Evolutionary conservation across 2,888 invertebrate genomes (phyloP).

Genomic region (Tyria jacobaeae): DNA sequence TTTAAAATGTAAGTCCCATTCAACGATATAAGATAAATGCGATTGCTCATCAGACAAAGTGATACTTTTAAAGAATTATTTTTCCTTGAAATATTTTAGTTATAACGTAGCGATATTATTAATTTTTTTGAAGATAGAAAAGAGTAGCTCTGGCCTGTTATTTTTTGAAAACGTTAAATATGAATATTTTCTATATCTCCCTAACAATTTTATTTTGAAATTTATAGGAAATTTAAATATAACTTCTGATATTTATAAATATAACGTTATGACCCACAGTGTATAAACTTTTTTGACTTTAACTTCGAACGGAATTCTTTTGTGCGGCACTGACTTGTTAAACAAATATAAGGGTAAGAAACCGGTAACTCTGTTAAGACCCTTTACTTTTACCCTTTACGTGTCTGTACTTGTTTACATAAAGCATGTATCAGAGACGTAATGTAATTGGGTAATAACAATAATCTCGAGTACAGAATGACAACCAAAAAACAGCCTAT

Average conservation of each 20-base stretch:
- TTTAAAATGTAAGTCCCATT: conserved; percentile 23
- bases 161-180: too few relatives aligned
- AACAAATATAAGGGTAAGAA: not conserved
- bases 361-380: not conserved
- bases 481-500: too few relatives aligned
- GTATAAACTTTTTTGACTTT: not conserved
- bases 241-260: not conserved
- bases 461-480: too few relatives aligned
- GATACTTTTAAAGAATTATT: conserved; percentile 44
- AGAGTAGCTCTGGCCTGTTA: too few relatives aligned
- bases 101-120: too few relatives aligned
- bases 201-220: not conserved
- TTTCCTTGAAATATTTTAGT: too few relatives aligned
- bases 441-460: not conserved
- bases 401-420: too few relatives aligned
- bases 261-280: not conserved
- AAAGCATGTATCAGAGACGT: not conserved
- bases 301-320: not conserved
- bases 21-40: conserved; percentile 34
- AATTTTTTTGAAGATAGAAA: too few relatives aligned
- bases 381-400: too few relatives aligned
- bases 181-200: too few relatives aligned
- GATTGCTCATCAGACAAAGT: conserved; percentile 46
- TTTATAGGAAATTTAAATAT: not conserved
- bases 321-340: not conserved